Evolutionary conservation across 2,888 invertebrate genomes (phyloP), one percentile per base, ranked within the genome.

Genomic region (Sussaba pulchella): DNA sequence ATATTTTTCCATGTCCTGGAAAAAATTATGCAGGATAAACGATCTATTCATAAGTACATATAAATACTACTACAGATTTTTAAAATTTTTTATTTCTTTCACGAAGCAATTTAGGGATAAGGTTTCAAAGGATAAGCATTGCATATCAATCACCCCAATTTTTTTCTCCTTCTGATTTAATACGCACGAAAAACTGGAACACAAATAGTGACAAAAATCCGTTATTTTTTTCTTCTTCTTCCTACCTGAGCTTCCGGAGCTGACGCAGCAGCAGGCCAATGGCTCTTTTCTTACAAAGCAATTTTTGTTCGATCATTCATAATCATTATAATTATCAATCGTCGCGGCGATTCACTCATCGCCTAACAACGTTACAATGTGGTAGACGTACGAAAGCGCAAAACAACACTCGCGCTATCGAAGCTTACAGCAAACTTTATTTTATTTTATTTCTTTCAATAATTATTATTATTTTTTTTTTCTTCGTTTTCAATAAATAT

Each of bases 111-210:
- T 31, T 31, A 14, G 8, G 9, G 14, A 6, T 57, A 14, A 14
- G 31, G 14, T 57, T 31, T 26, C 8, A 31, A 57, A 36, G 21
- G 2, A 69, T 52, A n/a, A 26, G 59, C 19, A 47, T 10, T 12
- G 24, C 14, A 36, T 69, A 26, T 61, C 21, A 45, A 47, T 63
- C 26, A 47, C 52, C 41, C 61, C 72, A 52, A 63, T 41, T 4
- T 77, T 41, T 64, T 64, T 66, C 70, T 26, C 73, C 67, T 61
- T 82, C 82, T 83, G 75, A 57, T 84, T 85, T 85, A 81, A 86
- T 85, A 84, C 83, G 78, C 84, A 87, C 83, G 85, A 85, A 72
- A 80, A 84, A 86, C 83, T 76, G 81, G 78, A 87, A 85, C 83
- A 85, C 84, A 86, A 84, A 85, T 73, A 78, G 73, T 83, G 72